Conservation (phyloP, 2,113 vertebrate genomes). For the Salminus brasiliensis region DNA sequence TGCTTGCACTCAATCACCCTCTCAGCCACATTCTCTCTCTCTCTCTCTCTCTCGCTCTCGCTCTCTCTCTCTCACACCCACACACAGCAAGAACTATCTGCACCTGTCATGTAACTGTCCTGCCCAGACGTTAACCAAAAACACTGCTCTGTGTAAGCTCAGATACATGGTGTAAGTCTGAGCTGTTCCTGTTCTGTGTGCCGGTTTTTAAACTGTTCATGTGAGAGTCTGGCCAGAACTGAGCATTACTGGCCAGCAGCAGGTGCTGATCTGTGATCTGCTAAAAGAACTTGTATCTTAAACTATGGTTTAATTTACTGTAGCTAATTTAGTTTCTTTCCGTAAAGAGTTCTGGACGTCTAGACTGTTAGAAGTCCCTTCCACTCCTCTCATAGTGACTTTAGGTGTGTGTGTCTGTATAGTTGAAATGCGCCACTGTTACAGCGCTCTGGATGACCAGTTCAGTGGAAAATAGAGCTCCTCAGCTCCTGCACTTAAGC, state of each 20-base stretch:
- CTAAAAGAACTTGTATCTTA: neutral
- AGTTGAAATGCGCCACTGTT: neutral
- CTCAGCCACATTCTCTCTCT: neutral
- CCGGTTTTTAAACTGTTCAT: neutral
- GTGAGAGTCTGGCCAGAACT: neutral
- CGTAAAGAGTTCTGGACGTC: neutral
- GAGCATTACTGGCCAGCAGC: neutral
- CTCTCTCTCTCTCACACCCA: neutral
- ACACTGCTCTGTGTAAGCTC: neutral
- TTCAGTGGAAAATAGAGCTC: neutral
- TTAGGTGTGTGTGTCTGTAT: neutral
- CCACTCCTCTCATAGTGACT: neutral
- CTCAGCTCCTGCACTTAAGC: neutral
- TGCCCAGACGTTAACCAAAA: slow-evolving; percentile 1
- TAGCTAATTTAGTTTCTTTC: neutral
- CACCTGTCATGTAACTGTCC: neutral
- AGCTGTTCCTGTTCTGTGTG: neutral
- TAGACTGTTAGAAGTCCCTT: neutral
- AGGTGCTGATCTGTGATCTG: neutral
- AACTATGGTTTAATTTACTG: neutral
- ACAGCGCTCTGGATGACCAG: neutral
- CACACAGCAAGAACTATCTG: neutral
- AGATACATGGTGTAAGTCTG: neutral
- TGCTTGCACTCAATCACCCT: neutral
- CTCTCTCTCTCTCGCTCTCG: neutral